Evolutionary conservation across 1,140 invertebrate species (phyloP).

Genomic region (Cotesia chilonis): DNA sequence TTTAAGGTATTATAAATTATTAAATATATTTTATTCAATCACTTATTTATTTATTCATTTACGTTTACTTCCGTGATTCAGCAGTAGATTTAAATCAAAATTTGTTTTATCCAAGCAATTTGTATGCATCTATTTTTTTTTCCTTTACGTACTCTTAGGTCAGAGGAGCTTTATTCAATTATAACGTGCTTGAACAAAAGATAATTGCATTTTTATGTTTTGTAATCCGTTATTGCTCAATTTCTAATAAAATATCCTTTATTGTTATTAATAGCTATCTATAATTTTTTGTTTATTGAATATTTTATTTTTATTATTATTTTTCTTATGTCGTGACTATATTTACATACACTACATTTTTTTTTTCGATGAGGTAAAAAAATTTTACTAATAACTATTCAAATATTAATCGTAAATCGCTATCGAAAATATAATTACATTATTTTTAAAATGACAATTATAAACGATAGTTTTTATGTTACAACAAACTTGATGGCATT

Average conservation of each 20-base stretch:
- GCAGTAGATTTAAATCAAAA: conserved; percentile 15
- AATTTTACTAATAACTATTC: no score
- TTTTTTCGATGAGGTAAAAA: no score
- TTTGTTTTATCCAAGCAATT: conserved; percentile 25
- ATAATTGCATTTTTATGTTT: conserved; percentile 48
- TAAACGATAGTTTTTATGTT: neutral
- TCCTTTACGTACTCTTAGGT: conserved; percentile 45
- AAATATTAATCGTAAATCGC: no score
- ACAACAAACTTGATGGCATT: neutral
- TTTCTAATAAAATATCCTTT: conserved; percentile 43
- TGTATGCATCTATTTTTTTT: conserved; percentile 45
- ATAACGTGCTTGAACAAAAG: conserved; percentile 53
- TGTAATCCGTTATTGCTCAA: conserved; percentile 38
- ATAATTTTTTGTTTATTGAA: conserved; percentile 5
- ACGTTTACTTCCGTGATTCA: neutral
- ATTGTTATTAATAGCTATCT: conserved; percentile 29
- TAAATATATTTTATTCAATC: conserved; percentile 1
- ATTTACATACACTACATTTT: neutral
- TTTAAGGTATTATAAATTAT: neutral
- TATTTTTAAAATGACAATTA: conserved; percentile 5
- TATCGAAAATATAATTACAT: neutral
- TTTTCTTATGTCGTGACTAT: conserved; percentile 9
- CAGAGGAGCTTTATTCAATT: conserved; percentile 54
- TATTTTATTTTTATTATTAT: conserved; percentile 23
- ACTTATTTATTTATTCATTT: neutral